phyloP scores from a whole-genome alignment of 2,113 vertebrate genomes.

The Carlito syrichta region DNA sequence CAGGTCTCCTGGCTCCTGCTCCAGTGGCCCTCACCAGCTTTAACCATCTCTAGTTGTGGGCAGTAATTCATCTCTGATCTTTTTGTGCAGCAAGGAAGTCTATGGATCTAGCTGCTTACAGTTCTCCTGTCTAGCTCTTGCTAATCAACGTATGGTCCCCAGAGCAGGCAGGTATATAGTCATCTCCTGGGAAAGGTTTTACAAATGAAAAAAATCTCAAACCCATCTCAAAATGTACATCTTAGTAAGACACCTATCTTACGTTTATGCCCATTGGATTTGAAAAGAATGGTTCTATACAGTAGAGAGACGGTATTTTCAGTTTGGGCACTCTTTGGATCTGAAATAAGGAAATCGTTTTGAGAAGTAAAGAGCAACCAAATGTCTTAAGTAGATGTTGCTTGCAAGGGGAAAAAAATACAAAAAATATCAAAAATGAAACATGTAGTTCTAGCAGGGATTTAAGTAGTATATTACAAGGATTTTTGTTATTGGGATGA shows the following conservation, averaged over 20 bases:
- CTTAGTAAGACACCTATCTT: neutral
- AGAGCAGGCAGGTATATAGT: neutral
- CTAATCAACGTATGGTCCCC: neutral
- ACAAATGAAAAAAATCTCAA: neutral
- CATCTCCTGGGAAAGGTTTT: neutral
- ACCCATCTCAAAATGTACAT: neutral
- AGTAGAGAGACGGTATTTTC: neutral
- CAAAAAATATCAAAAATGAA: neutral
- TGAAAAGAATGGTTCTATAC: neutral
- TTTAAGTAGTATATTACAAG: neutral
- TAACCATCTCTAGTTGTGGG: neutral
- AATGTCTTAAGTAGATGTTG: neutral
- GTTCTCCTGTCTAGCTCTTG: neutral
- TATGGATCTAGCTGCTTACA: neutral
- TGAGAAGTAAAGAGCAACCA: neutral
- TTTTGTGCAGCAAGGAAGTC: neutral
- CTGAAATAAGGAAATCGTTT: neutral
- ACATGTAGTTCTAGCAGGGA: neutral
- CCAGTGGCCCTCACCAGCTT: fast-evolving
- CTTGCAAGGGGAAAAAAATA: neutral
- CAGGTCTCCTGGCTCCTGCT: neutral
- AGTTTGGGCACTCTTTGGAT: neutral
- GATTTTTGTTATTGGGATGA: neutral
- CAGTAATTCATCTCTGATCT: neutral
- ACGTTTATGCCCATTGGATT: neutral